Evolutionary conservation across 2,113 vertebrate species (phyloP).

Genomic region (Nyctibius bracteatus): DNA sequence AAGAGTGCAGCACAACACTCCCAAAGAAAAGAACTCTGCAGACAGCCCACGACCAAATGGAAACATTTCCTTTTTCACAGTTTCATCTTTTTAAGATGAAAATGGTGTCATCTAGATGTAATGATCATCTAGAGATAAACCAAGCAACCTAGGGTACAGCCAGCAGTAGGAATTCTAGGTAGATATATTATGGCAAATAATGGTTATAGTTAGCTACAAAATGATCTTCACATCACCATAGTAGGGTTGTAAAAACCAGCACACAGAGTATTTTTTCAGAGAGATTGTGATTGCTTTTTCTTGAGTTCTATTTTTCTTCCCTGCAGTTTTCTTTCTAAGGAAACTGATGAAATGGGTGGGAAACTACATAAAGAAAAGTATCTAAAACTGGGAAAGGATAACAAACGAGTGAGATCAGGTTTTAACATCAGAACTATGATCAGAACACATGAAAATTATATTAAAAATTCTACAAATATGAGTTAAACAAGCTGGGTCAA

Average conservation of each 20-base stretch:
- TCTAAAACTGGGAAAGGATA: not conserved
- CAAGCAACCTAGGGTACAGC: not conserved
- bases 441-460: not conserved
- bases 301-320: not conserved
- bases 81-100: not conserved
- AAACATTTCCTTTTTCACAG: not conserved
- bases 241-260: not conserved
- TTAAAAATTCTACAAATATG: not conserved
- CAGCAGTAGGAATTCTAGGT: not conserved
- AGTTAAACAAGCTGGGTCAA: not conserved
- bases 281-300: not conserved
- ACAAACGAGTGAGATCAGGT: not conserved
- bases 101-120: not conserved
- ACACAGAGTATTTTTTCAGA: not conserved
- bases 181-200: not conserved
- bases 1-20: not conserved
- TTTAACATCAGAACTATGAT: not conserved
- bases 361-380: not conserved
- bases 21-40: not conserved
- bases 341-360: not conserved
- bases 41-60: not conserved
- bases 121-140: not conserved
- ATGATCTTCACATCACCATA: not conserved
- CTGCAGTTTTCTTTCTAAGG: not conserved
- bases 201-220: not conserved